phyloP scores from a whole-genome alignment of 2,888 invertebrate genomes.

The Pachliopta kotzebuea region DNA sequence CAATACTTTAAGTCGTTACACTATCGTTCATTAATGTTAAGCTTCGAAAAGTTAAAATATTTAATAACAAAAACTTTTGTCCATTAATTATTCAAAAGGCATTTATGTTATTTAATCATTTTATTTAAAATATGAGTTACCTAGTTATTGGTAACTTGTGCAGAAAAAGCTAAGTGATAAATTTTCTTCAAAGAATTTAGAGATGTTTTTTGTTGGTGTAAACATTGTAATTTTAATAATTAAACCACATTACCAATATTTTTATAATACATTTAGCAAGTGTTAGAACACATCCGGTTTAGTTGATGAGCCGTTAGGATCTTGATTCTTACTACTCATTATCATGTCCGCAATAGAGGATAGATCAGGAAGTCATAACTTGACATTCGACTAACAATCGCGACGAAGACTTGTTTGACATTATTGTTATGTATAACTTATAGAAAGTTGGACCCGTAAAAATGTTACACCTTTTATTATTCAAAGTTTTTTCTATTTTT shows the following conservation, averaged over 20 bases:
- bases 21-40: not conserved
- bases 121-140: no score
- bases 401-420: no score
- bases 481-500: no score
- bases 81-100: not conserved
- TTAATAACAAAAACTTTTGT: not conserved
- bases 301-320: slow-evolving; percentile 4
- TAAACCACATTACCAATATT: not conserved
- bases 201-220: not conserved
- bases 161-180: no score
- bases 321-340: slow-evolving; percentile 25
- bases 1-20: not conserved
- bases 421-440: no score
- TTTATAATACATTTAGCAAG: not conserved
- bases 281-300: slow-evolving; percentile 25
- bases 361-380: not conserved
- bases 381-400: not conserved
- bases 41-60: not conserved
- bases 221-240: no score
- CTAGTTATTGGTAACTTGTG: no score
- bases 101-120: not conserved
- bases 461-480: no score
- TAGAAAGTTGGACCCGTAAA: no score
- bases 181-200: no score
- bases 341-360: slow-evolving; percentile 3